These are phyloP conservation scores for Lycocerus yunnanus DNA, from an alignment of 2,888 invertebrate species.

Conservation along the genomic window DNA sequence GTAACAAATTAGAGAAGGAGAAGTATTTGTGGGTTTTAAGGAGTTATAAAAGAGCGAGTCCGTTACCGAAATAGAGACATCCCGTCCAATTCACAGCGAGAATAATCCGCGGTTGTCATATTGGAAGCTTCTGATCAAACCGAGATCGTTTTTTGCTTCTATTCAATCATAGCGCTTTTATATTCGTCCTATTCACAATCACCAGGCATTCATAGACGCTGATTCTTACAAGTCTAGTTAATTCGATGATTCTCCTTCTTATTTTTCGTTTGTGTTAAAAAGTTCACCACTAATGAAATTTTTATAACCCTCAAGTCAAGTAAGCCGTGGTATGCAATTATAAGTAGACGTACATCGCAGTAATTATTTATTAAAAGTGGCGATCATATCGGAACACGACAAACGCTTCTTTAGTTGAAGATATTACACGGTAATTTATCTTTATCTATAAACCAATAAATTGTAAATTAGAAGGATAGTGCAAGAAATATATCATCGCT, in stretches of 20 bases:
- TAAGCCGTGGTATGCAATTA: neutral
- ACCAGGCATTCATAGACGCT: conserved; percentile 42
- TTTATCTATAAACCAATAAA: conserved; percentile 49
- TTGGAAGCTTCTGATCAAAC: conserved; percentile 38
- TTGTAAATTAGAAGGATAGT: conserved; percentile 48
- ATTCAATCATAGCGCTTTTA: conserved; percentile 44
- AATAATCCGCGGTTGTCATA: conserved; percentile 39
- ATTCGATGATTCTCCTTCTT: conserved; percentile 34
- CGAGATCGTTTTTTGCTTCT: conserved; percentile 43
- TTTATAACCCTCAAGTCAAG: neutral
- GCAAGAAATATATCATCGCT: conserved; percentile 49
- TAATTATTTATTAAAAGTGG: conserved; percentile 22
- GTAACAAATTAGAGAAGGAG: conserved; percentile 17
- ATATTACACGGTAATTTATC: conserved; percentile 38
- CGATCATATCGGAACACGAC: conserved; percentile 18
- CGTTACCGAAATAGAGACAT: conserved; percentile 23
- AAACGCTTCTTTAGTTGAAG: conserved; percentile 29
- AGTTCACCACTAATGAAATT: neutral
- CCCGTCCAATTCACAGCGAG: conserved; percentile 25
- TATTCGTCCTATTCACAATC: conserved; percentile 45
- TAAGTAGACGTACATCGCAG: neutral
- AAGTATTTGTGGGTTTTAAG: neutral
- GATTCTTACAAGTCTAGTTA: conserved; percentile 36
- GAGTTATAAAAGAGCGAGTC: conserved; percentile 6
- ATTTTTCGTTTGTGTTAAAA: neutral